These are phyloP conservation scores for Hypomesus transpacificus DNA, from an alignment of 2,113 vertebrate species.

Conservation along the genomic window DNA sequence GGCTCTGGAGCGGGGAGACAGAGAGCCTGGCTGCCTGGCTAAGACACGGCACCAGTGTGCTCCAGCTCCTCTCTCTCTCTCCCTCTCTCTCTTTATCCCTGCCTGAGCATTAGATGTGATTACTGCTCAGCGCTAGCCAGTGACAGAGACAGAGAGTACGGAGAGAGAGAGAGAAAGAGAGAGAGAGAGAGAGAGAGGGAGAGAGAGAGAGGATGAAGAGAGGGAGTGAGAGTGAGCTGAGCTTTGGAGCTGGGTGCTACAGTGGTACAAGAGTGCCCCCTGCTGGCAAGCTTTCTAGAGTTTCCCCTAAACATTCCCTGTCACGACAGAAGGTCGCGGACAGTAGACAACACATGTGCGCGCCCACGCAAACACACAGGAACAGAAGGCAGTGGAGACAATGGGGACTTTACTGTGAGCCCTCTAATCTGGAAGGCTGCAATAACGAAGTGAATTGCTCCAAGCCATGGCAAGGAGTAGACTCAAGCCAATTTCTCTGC, in stretches of 20 bases:
- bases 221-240: conserved; percentile 12
- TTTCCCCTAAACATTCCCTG: conserved; percentile 1
- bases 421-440: no score
- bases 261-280: conserved; percentile 92
- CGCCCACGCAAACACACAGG: no score
- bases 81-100: conserved; percentile 40
- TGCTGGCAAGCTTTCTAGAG: conserved; percentile 56
- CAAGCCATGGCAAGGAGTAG: not conserved
- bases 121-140: conserved; percentile 75
- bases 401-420: no score
- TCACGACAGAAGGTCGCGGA: not conserved
- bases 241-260: conserved; percentile 40
- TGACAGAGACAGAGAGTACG: conserved; percentile 72
- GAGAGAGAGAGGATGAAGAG: conserved; percentile 12
- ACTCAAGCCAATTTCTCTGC: not conserved
- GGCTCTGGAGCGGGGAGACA: not conserved
- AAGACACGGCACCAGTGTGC: not conserved
- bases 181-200: conserved; percentile 46
- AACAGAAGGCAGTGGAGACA: no score
- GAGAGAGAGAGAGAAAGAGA: conserved; percentile 60
- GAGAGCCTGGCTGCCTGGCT: not conserved
- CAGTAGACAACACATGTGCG: not conserved
- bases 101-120: conserved; percentile 80
- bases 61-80: not conserved
- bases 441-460: no score